A percentile compares a stretch with the other conserved stretches of the same genome.
Conservation (phyloP, 2,797 vertebrate genomes). For the Ateles fusciceps region DNA sequence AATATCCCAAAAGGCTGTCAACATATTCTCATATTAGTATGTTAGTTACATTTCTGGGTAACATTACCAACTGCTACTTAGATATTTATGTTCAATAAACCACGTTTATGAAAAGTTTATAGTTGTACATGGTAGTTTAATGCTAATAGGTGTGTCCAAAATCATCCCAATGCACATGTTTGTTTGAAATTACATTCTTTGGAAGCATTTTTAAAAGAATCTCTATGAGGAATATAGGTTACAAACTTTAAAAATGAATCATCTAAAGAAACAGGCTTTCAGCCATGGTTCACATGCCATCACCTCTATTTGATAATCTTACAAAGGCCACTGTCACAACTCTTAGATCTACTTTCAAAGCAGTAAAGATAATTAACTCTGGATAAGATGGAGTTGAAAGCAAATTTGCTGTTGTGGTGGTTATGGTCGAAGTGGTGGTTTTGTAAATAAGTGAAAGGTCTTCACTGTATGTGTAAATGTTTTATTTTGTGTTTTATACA, state of each 20-base stretch:
- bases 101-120: background rate
- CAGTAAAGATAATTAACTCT: constrained; percentile 1
- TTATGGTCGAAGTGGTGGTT: background rate
- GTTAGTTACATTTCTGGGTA: background rate
- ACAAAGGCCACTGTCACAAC: background rate
- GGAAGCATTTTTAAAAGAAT: background rate
- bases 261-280: background rate
- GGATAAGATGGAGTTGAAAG: background rate
- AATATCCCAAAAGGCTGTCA: background rate
- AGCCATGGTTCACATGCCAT: background rate
- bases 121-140: background rate
- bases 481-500: constrained; percentile 7
- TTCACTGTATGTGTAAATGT: background rate
- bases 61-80: background rate
- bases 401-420: background rate
- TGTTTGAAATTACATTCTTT: constrained; percentile 21
- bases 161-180: background rate
- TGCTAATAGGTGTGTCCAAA: background rate
- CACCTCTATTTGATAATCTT: background rate
- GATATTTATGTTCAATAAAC: background rate
- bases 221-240: background rate
- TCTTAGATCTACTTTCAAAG: background rate
- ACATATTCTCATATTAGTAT: background rate
- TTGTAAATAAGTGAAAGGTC: background rate
- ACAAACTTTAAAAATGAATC: constrained; percentile 35